Conservation (phyloP, 2,888 invertebrate genomes). For the Mesorhabditis spiculigera region DNA sequence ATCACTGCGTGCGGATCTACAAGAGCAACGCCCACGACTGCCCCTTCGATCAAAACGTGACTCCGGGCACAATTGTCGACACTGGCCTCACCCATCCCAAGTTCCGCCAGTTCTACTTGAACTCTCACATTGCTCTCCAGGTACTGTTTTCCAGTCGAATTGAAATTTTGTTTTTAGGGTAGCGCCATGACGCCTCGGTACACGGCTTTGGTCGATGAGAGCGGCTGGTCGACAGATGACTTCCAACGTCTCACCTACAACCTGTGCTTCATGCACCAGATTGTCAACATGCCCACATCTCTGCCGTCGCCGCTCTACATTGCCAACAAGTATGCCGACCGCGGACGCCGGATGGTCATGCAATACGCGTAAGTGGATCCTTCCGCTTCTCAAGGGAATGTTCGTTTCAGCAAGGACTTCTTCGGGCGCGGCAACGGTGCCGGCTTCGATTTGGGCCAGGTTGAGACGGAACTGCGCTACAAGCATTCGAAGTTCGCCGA, state of each 20-base stretch:
- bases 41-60: conserved; percentile 40
- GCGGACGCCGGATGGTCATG: conserved; percentile 40
- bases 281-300: conserved; percentile 40
- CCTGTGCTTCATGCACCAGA: conserved; percentile 46
- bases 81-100: conserved; percentile 32
- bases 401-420: not conserved
- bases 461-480: conserved; percentile 8
- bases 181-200: conserved; percentile 49
- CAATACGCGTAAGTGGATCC: conserved; percentile 9
- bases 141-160: conserved; percentile 15
- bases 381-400: not conserved
- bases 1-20: conserved; percentile 39
- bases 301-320: conserved; percentile 48
- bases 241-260: conserved; percentile 40
- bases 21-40: conserved; percentile 12
- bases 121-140: conserved; percentile 50
- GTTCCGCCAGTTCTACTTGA: conserved; percentile 48
- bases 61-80: conserved; percentile 48
- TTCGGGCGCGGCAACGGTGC: not conserved
- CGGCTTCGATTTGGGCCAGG: conserved; percentile 5
- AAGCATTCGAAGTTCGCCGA: not conserved
- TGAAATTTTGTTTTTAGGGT: conserved; percentile 34
- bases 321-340: conserved; percentile 45
- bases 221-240: conserved; percentile 29
- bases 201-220: conserved; percentile 45